Conservation (phyloP, 2,888 invertebrate genomes). For the Bibio marci region DNA sequence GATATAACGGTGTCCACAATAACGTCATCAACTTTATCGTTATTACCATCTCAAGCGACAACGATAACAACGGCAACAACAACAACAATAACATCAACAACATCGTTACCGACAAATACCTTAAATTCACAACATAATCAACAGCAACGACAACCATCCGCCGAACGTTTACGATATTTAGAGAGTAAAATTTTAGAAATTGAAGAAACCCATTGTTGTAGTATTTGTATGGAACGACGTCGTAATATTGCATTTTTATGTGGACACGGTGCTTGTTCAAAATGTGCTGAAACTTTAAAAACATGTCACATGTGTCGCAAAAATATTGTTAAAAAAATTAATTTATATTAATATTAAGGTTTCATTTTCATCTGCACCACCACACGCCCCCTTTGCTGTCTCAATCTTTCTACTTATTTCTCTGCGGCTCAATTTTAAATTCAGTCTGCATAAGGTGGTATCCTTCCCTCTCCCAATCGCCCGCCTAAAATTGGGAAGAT, state of each 20-base stretch:
- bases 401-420: too few relatives aligned
- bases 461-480: too few relatives aligned
- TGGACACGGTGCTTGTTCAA: constrained; percentile 70
- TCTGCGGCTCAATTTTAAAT: too few relatives aligned
- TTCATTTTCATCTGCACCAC: too few relatives aligned
- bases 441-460: too few relatives aligned
- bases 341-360: constrained; percentile 27
- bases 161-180: constrained; percentile 44
- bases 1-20: constrained; percentile 19
- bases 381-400: too few relatives aligned
- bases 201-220: constrained; percentile 71
- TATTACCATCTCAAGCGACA: constrained; percentile 7
- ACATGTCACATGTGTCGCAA: constrained; percentile 62
- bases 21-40: too few relatives aligned
- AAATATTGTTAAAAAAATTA: constrained; percentile 29
- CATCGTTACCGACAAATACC: constrained; percentile 7
- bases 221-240: constrained; percentile 74
- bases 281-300: constrained; percentile 62
- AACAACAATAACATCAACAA: background rate
- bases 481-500: too few relatives aligned
- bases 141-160: constrained; percentile 38
- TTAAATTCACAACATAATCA: background rate
- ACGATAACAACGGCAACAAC: background rate
- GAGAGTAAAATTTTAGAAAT: constrained; percentile 70
- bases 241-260: constrained; percentile 75